phyloP scores from a whole-genome alignment of 2,113 vertebrate species.

The Ophiodon elongatus region DNA sequence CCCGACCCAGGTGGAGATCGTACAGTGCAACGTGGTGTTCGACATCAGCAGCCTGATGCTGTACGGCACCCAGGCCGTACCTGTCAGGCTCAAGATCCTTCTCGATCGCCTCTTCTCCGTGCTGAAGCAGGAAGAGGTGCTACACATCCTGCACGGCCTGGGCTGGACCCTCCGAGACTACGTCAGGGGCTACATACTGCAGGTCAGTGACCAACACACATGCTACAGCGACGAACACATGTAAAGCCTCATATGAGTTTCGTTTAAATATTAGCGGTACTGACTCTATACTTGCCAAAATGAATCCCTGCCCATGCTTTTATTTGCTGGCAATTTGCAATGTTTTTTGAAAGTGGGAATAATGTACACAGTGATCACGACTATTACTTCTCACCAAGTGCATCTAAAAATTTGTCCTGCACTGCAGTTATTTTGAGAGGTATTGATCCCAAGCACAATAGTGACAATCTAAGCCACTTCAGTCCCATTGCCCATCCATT shows the following conservation, averaged over 20 bases:
- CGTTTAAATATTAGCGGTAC: background rate
- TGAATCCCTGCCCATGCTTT: conserved; percentile 12
- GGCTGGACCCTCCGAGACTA: conserved; percentile 99
- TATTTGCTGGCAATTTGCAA: conserved; percentile 33
- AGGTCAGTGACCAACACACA: conserved; percentile 81
- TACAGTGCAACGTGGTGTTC: conserved; percentile 97
- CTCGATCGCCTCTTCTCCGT: conserved; percentile 99
- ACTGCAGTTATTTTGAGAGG: conserved; percentile 48
- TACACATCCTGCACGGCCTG: conserved; percentile 95
- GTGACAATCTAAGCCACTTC: conserved; percentile 69
- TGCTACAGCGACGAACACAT: background rate
- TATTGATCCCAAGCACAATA: conserved; percentile 49
- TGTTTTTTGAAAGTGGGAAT: conserved; percentile 40
- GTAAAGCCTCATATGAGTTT: conserved; percentile 12
- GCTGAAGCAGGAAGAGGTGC: conserved; percentile 96
- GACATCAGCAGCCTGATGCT: conserved; percentile 99
- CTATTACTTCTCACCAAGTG: conserved; percentile 27
- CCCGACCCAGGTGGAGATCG: conserved; percentile 96
- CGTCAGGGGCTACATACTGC: conserved; percentile 96
- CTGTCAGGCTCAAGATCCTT: conserved; percentile 96
- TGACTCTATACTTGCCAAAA: conserved; percentile 7
- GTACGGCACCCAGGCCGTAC: conserved; percentile 96
- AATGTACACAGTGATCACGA: conserved; percentile 27
- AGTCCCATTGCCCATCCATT: conserved; percentile 63
- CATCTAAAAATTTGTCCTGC: conserved; percentile 19